phyloP scores from a whole-genome alignment of 2,113 vertebrate species.

The Apaloderma vittatum region DNA sequence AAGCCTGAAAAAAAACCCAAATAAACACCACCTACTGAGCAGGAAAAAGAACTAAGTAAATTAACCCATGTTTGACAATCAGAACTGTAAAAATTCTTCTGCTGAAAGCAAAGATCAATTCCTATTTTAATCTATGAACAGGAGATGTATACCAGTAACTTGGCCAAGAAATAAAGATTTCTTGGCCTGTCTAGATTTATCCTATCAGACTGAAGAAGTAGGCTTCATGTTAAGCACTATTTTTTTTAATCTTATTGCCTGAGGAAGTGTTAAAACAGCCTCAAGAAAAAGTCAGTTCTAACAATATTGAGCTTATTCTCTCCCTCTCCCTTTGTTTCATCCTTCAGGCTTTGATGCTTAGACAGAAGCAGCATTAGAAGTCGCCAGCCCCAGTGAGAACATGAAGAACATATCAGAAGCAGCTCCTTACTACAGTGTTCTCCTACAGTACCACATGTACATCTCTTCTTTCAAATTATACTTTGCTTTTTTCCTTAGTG shows the following conservation, averaged over 20 bases:
- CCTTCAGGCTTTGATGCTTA: neutral
- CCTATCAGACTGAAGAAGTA: slow-evolving; percentile 53
- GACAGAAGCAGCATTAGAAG: neutral
- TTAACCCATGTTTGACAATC: neutral
- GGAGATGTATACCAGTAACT: slow-evolving; percentile 53
- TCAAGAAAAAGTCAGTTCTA: neutral
- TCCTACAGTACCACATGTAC: neutral
- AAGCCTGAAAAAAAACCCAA: neutral
- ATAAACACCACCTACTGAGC: neutral
- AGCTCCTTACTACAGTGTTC: neutral
- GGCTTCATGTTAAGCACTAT: slow-evolving; percentile 40
- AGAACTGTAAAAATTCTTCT: slow-evolving; percentile 27
- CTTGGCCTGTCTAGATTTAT: slow-evolving; percentile 66
- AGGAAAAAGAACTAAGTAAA: neutral
- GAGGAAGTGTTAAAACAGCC: slow-evolving; percentile 68
- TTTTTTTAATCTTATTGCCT: slow-evolving; percentile 49
- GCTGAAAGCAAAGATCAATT: slow-evolving; percentile 67
- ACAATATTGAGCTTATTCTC: neutral
- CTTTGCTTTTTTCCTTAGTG: neutral
- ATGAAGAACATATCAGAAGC: neutral
- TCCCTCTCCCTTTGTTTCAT: neutral
- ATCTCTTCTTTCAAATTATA: neutral
- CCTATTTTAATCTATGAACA: slow-evolving; percentile 58
- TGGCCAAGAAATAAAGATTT: slow-evolving; percentile 73
- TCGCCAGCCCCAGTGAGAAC: neutral